Evolutionary conservation across 2,113 vertebrate genomes (phyloP).

Genomic region (Pachyramphus minor): DNA sequence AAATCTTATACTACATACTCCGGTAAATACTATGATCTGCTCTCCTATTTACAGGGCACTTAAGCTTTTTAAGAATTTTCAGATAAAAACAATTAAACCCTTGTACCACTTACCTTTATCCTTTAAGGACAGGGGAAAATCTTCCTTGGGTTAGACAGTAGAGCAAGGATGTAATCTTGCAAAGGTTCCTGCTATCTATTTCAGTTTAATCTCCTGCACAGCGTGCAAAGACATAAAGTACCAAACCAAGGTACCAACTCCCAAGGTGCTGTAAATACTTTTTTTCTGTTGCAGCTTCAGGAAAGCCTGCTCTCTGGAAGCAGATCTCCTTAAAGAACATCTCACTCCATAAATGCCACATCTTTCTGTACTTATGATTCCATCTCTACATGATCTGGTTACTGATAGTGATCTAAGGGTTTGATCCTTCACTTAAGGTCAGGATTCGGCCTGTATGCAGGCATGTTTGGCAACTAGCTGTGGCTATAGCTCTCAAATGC

Average conservation of each 20-base stretch:
- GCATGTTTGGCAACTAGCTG: not conserved
- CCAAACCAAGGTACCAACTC: not conserved
- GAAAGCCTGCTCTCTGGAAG: not conserved
- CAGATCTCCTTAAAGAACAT: not conserved
- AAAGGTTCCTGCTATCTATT: not conserved
- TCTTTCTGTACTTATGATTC: not conserved
- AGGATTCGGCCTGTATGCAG: not conserved
- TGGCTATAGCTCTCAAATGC: not conserved
- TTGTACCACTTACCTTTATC: not conserved
- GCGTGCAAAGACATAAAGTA: not conserved
- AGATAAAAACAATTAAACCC: not conserved
- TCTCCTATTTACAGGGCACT: not conserved
- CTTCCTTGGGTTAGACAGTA: not conserved
- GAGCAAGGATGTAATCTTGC: not conserved
- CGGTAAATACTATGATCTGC: not conserved
- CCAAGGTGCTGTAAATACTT: not conserved
- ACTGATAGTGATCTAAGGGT: not conserved
- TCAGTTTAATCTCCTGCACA: not conserved
- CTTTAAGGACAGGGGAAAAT: not conserved
- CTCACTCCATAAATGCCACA: not conserved
- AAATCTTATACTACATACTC: not conserved
- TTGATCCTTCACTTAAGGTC: not conserved
- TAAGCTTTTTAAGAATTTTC: not conserved
- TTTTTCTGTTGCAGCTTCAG: not conserved
- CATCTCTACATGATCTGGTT: not conserved